phyloP scores from a whole-genome alignment of 2,888 invertebrate genomes.

The Pheosia gnoma region DNA sequence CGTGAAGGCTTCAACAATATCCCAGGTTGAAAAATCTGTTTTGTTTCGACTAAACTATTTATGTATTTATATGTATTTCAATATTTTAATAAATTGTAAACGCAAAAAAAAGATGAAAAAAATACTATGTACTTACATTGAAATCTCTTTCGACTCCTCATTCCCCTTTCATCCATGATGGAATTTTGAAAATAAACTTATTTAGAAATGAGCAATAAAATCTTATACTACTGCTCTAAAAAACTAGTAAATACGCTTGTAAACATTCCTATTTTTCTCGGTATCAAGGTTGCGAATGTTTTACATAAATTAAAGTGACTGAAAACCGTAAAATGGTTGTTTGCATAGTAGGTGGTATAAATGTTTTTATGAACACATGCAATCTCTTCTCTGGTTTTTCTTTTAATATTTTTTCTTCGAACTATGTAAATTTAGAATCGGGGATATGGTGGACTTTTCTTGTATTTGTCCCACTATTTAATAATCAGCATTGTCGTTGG shows the following conservation, averaged over 20 bases:
- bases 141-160: too few relatives aligned
- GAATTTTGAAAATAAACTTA: too few relatives aligned
- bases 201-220: too few relatives aligned
- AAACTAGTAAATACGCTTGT: constrained; percentile 27
- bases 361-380: constrained; percentile 4
- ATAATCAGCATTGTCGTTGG: too few relatives aligned
- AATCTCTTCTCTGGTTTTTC: constrained; percentile 1
- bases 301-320: constrained; percentile 8
- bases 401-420: constrained; percentile 1
- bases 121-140: too few relatives aligned
- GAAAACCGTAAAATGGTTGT: constrained; percentile 4
- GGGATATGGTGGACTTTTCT: background rate
- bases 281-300: constrained; percentile 5
- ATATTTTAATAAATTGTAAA: too few relatives aligned
- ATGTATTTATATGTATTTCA: too few relatives aligned
- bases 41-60: constrained; percentile 30
- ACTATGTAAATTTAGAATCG: background rate
- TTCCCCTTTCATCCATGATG: too few relatives aligned
- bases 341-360: constrained; percentile 1
- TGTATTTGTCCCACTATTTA: too few relatives aligned
- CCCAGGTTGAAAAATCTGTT: constrained; percentile 23
- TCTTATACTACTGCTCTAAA: too few relatives aligned
- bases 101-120: too few relatives aligned
- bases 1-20: constrained; percentile 19
- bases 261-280: constrained; percentile 19